Conservation (phyloP, 2,888 invertebrate species). For the Chrysina gloriosa region DNA sequence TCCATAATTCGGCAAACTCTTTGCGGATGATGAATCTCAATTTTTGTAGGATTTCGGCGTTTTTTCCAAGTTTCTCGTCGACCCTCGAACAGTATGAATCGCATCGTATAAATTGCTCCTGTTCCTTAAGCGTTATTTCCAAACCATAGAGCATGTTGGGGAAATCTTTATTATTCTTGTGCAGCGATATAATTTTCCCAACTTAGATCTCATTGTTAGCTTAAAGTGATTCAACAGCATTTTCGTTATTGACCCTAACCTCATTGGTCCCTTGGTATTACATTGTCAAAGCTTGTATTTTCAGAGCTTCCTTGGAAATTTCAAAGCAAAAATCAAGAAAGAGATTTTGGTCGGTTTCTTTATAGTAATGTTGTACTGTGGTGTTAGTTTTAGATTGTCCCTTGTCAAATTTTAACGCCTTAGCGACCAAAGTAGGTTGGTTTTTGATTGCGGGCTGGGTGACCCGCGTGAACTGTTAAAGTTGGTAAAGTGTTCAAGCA, state of each 20-base stretch:
- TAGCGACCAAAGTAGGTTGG: too few relatives aligned
- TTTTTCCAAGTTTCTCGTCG: conserved; percentile 58
- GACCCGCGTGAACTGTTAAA: too few relatives aligned
- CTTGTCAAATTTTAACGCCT: too few relatives aligned
- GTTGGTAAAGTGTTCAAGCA: too few relatives aligned
- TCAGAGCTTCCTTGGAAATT: too few relatives aligned
- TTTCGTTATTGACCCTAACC: conserved; percentile 56
- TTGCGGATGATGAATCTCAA: conserved; percentile 54
- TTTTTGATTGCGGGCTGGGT: too few relatives aligned
- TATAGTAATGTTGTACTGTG: too few relatives aligned
- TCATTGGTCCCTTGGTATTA: too few relatives aligned
- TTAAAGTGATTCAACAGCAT: conserved; percentile 58
- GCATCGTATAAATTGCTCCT: conserved; percentile 56
- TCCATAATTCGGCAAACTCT: conserved; percentile 53
- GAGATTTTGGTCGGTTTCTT: too few relatives aligned
- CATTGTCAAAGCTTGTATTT: too few relatives aligned
- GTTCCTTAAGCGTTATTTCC: conserved; percentile 63
- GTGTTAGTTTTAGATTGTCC: too few relatives aligned
- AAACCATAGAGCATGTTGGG: conserved; percentile 66
- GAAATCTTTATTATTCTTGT: conserved; percentile 65
- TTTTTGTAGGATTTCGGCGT: conserved; percentile 52
- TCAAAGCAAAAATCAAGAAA: too few relatives aligned
- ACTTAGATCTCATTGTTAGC: conserved; percentile 61
- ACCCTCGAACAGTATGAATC: conserved; percentile 59
- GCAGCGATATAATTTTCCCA: conserved; percentile 57